phyloP scores from a whole-genome alignment of 2,113 vertebrate species.

The Siphamia tubifer region DNA sequence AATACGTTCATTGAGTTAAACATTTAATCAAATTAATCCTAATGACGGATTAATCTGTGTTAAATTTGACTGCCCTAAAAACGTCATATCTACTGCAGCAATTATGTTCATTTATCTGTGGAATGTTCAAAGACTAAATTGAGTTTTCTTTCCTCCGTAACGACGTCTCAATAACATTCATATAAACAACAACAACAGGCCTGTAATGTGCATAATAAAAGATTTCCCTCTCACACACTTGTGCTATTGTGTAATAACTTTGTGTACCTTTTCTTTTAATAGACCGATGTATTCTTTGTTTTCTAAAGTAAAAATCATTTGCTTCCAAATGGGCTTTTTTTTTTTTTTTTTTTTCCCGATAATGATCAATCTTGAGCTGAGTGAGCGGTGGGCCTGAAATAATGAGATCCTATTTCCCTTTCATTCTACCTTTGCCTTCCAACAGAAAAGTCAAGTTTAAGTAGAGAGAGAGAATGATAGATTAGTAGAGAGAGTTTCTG shows the following conservation, averaged over 20 bases:
- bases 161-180: neutral
- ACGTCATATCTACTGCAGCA: too few species aligned
- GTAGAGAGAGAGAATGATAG: conserved; percentile 51
- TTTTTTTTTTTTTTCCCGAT: conserved; percentile 26
- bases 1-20: too few species aligned
- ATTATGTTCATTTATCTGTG: too few species aligned
- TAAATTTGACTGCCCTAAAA: too few species aligned
- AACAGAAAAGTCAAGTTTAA: conserved; percentile 60
- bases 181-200: conserved; percentile 9
- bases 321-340: conserved; percentile 60
- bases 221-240: conserved; percentile 23
- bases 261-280: conserved; percentile 32
- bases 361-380: conserved; percentile 69
- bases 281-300: conserved; percentile 33
- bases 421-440: conserved; percentile 63
- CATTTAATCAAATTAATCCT: too few species aligned
- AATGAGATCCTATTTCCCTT: conserved; percentile 75
- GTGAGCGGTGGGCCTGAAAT: conserved; percentile 64
- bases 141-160: neutral
- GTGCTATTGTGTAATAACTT: conserved; percentile 23
- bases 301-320: conserved; percentile 54
- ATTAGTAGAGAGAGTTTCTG: conserved; percentile 56
- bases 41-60: too few species aligned
- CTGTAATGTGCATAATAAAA: conserved; percentile 23
- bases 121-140: neutral